Base-by-base conservation (phyloP, 2,113 vertebrate species). In the Bucco capensis region DNA sequence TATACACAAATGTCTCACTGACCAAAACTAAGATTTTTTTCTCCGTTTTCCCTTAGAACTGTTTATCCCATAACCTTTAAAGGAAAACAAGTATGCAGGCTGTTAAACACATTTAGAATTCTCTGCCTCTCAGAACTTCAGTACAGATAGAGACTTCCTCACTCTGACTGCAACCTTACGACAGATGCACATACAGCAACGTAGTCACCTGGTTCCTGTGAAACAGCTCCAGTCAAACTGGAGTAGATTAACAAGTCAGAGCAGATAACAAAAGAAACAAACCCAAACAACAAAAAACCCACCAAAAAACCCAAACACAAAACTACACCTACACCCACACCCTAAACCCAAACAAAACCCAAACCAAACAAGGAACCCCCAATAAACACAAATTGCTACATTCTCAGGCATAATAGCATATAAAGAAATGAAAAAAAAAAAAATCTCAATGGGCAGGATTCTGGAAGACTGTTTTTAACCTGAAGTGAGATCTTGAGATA, bases 1-100 rank as follows among this genome's bases (percentile, higher is more conserved):
- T 94, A 90, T 42, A 67, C n/a, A 83, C 27, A 73, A 92, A 95
- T 46, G 19, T 42, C 54, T 92, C 62, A 62, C 37, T 76, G 83
- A 89, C 82, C 87, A 92, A 83, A 79, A 54, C 44, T 16, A 65
- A 69, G 40, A n/a, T 66, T 46, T 44, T 75, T 60, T 33, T 13
- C 53, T 47, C 31, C 14, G 31, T 74, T 78, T 51, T 46, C 61
- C 46, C 53, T 77, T 64, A 85, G 82, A 33, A 47, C 19, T 69
- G 49, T 71, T 92, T 72, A 69, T 65, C 49, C 33, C 28, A 3
- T n/a, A 69, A 83, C 22, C 71, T 64, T 83, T 69, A 75, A 81
- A 69, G 57, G 65, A 78, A 85, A 87, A 92, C 10, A n/a, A 4
- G 19, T 21, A 71, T 31, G 42, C 8, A 87, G 40, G 13, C 57